Base-by-base conservation (phyloP, 2,113 vertebrate genomes). In the Morone saxatilis region DNA sequence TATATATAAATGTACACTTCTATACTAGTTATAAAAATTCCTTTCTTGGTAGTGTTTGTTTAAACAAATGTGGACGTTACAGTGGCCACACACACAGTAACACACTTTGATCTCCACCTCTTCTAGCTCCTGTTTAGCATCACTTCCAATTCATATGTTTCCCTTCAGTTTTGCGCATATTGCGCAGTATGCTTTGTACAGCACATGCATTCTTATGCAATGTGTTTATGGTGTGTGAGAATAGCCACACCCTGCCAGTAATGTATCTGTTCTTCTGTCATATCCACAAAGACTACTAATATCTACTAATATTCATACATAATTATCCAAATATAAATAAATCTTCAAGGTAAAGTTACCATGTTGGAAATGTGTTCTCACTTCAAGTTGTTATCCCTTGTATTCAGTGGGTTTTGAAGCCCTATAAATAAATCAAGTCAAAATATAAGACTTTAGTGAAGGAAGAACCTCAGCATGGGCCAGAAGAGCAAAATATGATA, bases 41-140 rank as follows among this genome's bases (percentile, higher is more conserved):
- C 2, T 50, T 0, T 77, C 19, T 40, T 40, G 4, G 14, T 70
- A 1, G 53, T 54, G 47, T 71, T 60, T 22, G 20, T 60, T 74
- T 61, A 51, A 84, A 91, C 78, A 73, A 80, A 78, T 59, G 40
- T 47, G n/a, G 22, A 40, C 36, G 9, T 54, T 63, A n/a, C 61
- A 59, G 59, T 83, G 83, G 20, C 69, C 54, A 41, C 25, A 22
- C 57, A 65, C 38, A 66, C 14, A 67, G 19, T 68, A 12, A 50
- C 14, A 56, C 19, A 8, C 9, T 56, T 56, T 25, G 7, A 20
- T 43, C 40, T 43, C 45, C 45, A 25, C 38, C 57, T 79, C 41
- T 22, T 65, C 40, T 56, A 25, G 63, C 76, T 61, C 31, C 61
- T 54, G 59, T 69, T 81, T 10, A 25, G 56, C 47, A 72, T 56